Evolutionary conservation across 2,888 invertebrate genomes (phyloP), one percentile per base, ranked within the genome.

Genomic region (Dorcus parallelipipedus): DNA sequence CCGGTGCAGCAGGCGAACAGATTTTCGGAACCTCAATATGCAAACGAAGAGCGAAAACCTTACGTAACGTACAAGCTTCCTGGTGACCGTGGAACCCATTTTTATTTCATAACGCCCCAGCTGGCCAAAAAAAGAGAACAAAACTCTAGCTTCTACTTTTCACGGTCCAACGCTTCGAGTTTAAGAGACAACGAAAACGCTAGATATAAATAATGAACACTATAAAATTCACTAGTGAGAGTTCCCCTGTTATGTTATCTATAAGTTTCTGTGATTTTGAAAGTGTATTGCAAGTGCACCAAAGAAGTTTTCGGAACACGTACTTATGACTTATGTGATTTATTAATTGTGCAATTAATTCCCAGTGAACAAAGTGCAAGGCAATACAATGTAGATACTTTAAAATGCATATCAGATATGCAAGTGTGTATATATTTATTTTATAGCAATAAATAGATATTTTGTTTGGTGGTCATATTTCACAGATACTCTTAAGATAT

Each of bases 71-170:
- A 90, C 75, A 80, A 86, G 67, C 78, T 90, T 58, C 90, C 90
- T 0, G 90, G 89, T 0, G 88, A 89, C 67, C 86, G 88, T 66
- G 88, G 88, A 8, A 89, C 89, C 0, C 90, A 90, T 76, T 89
- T 90, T 69, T 90, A 89, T 74, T 90, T 90, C 80, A 78, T 90
- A 59, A 89, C 90, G 56, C 90, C 90, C 2, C 89, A 88, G 69
- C 82, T 85, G 20, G 81, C 75, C 23, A 72, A 76, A 57, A 70
- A 76, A 38, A 66, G 73, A 45, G 72, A 75, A 69, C 79, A 72
- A 71, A 72, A 73, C 9, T 67, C 72, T 2, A 73, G 72, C 14
- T 60, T 54, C 47, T 60, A 60, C 17, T 50, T 52, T 48, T 55
- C 55, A 20, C 43, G 52, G 10, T 40, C 38, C 23, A 33, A 26